A percentile compares a stretch with the other conserved stretches of the same genome.
Conservation (phyloP, 2,888 invertebrate species). For the Eudemis profundana region DNA sequence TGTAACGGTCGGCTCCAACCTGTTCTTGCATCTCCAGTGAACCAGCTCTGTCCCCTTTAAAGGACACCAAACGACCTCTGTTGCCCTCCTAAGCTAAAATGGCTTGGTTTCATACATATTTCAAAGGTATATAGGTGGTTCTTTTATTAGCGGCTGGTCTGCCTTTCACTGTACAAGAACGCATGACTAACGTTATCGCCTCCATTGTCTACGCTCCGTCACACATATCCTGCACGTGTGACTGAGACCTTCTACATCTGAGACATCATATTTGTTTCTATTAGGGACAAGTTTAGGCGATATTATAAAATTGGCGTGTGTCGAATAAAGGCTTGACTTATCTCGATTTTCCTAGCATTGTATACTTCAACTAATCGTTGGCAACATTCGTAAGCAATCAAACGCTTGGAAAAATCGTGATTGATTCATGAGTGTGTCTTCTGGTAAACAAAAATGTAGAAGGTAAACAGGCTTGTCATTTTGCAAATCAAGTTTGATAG, state of each 20-base stretch:
- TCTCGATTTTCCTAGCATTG: too few species aligned
- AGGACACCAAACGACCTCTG: conserved; percentile 1
- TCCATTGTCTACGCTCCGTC: conserved; percentile 20
- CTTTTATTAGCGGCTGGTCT: background rate
- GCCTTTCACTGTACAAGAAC: conserved; percentile 13
- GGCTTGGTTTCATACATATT: background rate
- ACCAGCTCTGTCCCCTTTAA: background rate
- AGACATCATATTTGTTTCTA: background rate
- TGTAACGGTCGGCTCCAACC: conserved; percentile 19
- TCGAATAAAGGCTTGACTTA: too few species aligned
- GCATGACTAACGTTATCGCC: conserved; percentile 15
- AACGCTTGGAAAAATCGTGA: too few species aligned
- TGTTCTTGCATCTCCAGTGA: conserved; percentile 19
- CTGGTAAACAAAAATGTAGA: too few species aligned
- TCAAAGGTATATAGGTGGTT: background rate
- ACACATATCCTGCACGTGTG: conserved; percentile 5
- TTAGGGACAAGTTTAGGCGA: too few species aligned
- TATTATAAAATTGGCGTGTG: too few species aligned
- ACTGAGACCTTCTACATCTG: background rate
- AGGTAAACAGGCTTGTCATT: too few species aligned
- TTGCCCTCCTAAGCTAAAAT: background rate
- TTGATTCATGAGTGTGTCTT: too few species aligned
- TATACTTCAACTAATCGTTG: too few species aligned
- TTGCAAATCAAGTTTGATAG: background rate
- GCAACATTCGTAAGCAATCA: too few species aligned